A percentile compares a stretch with the other conserved stretches of the same genome.
Evolutionary conservation across 2,888 invertebrate species (phyloP).

Genomic region (Acanthosepion lycidas): DNA sequence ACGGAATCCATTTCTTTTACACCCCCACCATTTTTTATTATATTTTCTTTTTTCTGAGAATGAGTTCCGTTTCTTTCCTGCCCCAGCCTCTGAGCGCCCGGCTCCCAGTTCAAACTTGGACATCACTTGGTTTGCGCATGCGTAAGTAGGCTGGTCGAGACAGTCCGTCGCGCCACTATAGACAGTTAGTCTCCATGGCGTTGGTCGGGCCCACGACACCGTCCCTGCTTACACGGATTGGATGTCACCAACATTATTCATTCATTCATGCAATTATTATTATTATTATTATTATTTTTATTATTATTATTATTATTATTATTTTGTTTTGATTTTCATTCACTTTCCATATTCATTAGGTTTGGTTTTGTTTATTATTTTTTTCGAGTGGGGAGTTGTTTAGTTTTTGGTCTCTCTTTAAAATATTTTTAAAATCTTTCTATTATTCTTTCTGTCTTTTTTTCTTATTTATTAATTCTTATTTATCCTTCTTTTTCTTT

Average conservation of each 20-base stretch:
- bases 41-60: background rate
- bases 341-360: no score
- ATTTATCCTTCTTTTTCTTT: no score
- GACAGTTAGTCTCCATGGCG: slow-evolving; percentile 33
- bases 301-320: background rate
- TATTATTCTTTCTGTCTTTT: no score
- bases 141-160: slow-evolving; percentile 33
- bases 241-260: slow-evolving; percentile 12
- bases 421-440: no score
- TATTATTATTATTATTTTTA: background rate
- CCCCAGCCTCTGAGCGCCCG: background rate
- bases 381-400: no score
- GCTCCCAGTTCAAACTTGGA: background rate
- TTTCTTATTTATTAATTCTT: no score
- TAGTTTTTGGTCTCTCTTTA: no score
- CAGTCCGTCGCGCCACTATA: background rate
- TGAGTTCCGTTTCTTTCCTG: background rate
- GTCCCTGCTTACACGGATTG: slow-evolving; percentile 11
- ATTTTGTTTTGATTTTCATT: background rate
- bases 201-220: slow-evolving; percentile 13
- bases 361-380: no score
- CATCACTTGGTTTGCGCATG: background rate
- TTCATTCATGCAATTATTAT: background rate
- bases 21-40: background rate
- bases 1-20: slow-evolving; percentile 33